Conservation (phyloP, 2,113 vertebrate genomes). For the Ariopsis seemanni region DNA sequence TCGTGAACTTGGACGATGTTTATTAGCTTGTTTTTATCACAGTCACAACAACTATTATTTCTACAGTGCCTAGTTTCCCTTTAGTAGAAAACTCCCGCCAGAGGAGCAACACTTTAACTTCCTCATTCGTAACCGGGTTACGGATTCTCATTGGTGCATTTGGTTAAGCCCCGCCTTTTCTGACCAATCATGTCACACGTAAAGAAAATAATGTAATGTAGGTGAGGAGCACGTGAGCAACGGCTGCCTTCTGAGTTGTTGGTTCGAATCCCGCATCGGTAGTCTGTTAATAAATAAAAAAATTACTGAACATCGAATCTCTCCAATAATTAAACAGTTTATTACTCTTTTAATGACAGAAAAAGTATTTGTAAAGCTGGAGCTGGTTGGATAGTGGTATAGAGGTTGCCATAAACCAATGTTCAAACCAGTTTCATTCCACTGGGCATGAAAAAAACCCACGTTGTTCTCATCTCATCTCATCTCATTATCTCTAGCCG, state of each 20-base stretch:
- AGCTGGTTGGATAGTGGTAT: not conserved
- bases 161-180: not conserved
- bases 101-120: not conserved
- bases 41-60: not conserved
- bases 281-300: not conserved
- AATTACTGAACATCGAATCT: no score
- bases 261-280: not conserved
- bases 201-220: not conserved
- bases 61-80: not conserved
- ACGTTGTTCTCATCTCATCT: not conserved
- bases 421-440: not conserved
- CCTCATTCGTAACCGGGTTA: not conserved
- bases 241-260: accelerated
- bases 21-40: not conserved
- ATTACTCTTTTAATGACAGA: not conserved
- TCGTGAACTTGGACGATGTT: not conserved
- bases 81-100: constrained; percentile 14
- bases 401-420: not conserved
- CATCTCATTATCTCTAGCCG: no score
- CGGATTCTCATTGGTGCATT: not conserved
- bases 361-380: not conserved
- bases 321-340: not conserved
- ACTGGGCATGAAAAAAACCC: not conserved
- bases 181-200: not conserved
- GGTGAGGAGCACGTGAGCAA: no score